A percentile compares a stretch with the other conserved stretches of the same genome.
These are phyloP conservation scores for Noctua fimbriata DNA, from an alignment of 2,888 invertebrate species.

Conservation along the genomic window DNA sequence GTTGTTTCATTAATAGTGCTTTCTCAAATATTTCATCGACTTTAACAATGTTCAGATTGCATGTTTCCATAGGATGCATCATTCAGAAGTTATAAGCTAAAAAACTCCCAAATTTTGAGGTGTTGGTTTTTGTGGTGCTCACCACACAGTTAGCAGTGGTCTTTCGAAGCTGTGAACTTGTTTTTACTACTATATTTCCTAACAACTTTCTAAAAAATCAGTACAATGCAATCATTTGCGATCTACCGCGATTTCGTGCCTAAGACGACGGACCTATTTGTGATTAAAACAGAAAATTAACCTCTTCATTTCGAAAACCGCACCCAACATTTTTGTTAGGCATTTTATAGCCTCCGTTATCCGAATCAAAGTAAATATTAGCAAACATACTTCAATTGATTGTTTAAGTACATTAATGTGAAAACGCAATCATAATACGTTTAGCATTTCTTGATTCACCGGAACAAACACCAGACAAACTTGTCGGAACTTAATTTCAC, in stretches of 20 bases:
- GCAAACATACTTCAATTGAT: slow-evolving; percentile 6
- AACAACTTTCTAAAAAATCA: too few species aligned
- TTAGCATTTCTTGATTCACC: slow-evolving; percentile 27
- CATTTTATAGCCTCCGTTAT: background rate
- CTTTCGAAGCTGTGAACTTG: too few species aligned
- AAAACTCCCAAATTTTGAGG: too few species aligned
- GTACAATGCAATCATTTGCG: background rate
- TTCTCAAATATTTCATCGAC: too few species aligned
- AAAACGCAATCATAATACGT: slow-evolving; percentile 28
- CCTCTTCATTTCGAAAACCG: background rate
- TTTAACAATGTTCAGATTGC: too few species aligned
- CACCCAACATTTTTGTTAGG: background rate
- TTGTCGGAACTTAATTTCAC: slow-evolving; percentile 42
- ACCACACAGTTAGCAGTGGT: too few species aligned
- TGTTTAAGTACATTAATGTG: slow-evolving; percentile 13
- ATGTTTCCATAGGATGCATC: too few species aligned
- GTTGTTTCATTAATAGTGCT: too few species aligned
- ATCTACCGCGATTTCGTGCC: background rate
- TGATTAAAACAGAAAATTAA: background rate
- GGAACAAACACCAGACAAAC: slow-evolving; percentile 43
- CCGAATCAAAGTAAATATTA: slow-evolving; percentile 38
- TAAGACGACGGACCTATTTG: background rate
- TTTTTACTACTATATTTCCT: too few species aligned
- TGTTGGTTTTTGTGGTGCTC: too few species aligned
- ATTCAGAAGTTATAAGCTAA: too few species aligned